Percentiles rank a stretch among this genome's conserved stretches.
These are phyloP conservation scores for Acanthurus leucopareius DNA, from an alignment of 2,797 vertebrate genomes.

Conservation along the genomic window DNA sequence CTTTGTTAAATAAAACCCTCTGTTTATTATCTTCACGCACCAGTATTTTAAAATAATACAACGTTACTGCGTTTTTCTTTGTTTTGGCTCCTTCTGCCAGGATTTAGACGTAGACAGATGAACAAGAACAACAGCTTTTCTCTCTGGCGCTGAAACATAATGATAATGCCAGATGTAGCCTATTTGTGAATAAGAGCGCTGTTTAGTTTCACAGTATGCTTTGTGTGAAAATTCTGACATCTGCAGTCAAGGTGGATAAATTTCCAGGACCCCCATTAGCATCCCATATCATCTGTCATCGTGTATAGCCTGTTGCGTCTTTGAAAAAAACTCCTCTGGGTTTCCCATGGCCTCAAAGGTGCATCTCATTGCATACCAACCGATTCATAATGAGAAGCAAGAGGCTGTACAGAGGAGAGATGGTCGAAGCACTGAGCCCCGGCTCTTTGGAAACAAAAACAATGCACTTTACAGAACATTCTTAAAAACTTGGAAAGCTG, in stretches of 20 bases:
- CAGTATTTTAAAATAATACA: constrained; percentile 28
- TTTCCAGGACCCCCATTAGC: constrained; percentile 58
- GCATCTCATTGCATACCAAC: constrained; percentile 77
- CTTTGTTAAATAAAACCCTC: constrained; percentile 32
- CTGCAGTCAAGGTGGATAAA: constrained; percentile 34
- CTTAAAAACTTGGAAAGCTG: constrained; percentile 74
- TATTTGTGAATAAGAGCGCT: constrained; percentile 41
- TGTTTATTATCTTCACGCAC: constrained; percentile 38
- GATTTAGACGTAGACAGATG: constrained; percentile 55
- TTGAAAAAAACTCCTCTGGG: constrained; percentile 62
- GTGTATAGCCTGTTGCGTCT: constrained; percentile 70
- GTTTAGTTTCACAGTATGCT: constrained; percentile 44
- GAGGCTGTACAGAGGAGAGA: constrained; percentile 74
- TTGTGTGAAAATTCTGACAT: constrained; percentile 37
- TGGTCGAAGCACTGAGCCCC: constrained; percentile 60
- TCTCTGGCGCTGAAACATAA: constrained; percentile 36
- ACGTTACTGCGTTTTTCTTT: constrained; percentile 17
- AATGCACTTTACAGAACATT: constrained; percentile 79
- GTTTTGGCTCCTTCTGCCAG: constrained; percentile 42
- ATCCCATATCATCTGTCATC: constrained; percentile 69
- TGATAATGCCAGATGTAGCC: constrained; percentile 62
- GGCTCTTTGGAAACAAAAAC: constrained; percentile 84
- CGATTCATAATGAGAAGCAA: constrained; percentile 82
- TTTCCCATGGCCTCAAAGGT: constrained; percentile 88
- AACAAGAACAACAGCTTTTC: constrained; percentile 55